Conservation (phyloP, 2,888 invertebrate species). For the Lamproptera curius region DNA sequence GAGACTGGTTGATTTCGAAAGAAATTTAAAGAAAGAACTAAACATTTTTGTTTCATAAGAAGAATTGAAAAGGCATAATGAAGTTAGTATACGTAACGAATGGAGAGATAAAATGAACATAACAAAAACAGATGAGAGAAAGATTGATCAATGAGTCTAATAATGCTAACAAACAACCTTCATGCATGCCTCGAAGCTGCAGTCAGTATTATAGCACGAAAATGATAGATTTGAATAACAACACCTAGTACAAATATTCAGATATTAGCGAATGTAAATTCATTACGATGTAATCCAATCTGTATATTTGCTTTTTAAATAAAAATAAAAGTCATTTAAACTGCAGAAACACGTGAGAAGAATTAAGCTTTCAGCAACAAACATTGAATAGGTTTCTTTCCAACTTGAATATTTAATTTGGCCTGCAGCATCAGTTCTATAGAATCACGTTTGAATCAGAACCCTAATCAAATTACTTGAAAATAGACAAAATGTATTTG, state of each 20-base stretch:
- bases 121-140: constrained; percentile 24
- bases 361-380: constrained; percentile 42
- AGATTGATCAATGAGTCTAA: constrained; percentile 12
- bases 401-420: constrained; percentile 46
- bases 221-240: constrained; percentile 6
- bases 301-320: constrained; percentile 19
- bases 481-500: too few relatives aligned
- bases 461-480: too few relatives aligned
- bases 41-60: constrained; percentile 13
- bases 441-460: too few relatives aligned
- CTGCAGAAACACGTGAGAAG: constrained; percentile 32
- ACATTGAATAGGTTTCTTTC: constrained; percentile 43
- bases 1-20: too few relatives aligned
- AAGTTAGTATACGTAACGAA: constrained; percentile 5
- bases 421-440: neutral
- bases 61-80: neutral
- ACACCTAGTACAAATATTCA: constrained; percentile 32
- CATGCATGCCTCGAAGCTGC: constrained; percentile 34
- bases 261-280: constrained; percentile 7
- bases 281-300: constrained; percentile 1
- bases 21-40: constrained; percentile 5
- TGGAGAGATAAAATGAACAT: constrained; percentile 19
- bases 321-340: constrained; percentile 26
- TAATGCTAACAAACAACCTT: constrained; percentile 3
- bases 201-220: constrained; percentile 9